A percentile compares a stretch with the other conserved stretches of the same genome.
These are phyloP conservation scores for Heliopora coerulea DNA, from an alignment of 92 coral and sea anemone species.

Conservation along the genomic window DNA sequence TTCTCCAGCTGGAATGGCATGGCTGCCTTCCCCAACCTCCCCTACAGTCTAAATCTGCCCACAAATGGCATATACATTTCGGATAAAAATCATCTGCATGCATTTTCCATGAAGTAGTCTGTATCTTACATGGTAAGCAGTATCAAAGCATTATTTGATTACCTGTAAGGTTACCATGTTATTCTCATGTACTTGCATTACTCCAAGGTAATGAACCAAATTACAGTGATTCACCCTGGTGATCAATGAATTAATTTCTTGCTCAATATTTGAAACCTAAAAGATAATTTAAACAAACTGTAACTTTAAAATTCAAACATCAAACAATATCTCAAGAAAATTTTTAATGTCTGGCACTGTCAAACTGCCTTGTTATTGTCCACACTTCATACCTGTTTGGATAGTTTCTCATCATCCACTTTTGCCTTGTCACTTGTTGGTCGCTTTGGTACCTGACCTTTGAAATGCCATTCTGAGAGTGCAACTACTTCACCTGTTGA, in stretches of 20 bases:
- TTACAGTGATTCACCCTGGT: slow-evolving; percentile 75
- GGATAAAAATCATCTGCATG: no score
- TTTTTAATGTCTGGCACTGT: no score
- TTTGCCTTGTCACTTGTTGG: slow-evolving; percentile 44
- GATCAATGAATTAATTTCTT: slow-evolving; percentile 74
- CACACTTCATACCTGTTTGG: slow-evolving; percentile 62
- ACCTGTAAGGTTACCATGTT: slow-evolving; percentile 73
- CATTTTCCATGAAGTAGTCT: no score
- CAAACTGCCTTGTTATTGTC: no score
- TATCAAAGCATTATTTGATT: no score
- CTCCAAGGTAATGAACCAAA: slow-evolving; percentile 76
- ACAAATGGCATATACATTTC: no score
- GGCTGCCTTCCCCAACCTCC: no score
- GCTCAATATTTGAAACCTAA: slow-evolving; percentile 83
- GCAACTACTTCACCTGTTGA: slow-evolving; percentile 85
- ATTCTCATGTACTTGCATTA: slow-evolving; percentile 55
- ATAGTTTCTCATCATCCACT: slow-evolving; percentile 53
- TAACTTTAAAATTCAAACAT: not conserved
- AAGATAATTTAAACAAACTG: not conserved
- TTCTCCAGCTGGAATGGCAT: no score
- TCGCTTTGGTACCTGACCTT: slow-evolving; percentile 36
- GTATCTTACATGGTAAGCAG: no score
- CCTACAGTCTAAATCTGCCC: no score
- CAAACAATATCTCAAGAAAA: not conserved
- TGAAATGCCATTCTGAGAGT: slow-evolving; percentile 76